A percentile compares a stretch with the other conserved stretches of the same genome.
These are phyloP conservation scores for Microtus richardsoni DNA, from an alignment of 2,113 vertebrate genomes.

Conservation along the genomic window DNA sequence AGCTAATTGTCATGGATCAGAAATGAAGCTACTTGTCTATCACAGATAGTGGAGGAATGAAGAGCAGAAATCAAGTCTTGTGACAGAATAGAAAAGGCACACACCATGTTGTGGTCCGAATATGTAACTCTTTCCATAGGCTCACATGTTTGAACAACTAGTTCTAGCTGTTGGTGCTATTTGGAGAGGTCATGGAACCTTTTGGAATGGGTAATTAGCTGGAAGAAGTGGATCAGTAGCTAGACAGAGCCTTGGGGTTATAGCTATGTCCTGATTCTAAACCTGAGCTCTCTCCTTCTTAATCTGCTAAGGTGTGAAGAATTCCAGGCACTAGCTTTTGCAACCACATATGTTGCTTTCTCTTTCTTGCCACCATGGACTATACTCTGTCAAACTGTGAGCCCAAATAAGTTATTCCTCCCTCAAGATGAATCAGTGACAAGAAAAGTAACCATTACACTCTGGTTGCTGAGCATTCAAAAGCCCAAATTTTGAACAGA, in stretches of 20 bases:
- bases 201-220: not conserved
- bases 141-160: not conserved
- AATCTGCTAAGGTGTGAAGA: not conserved
- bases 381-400: not conserved
- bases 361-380: not conserved
- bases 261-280: not conserved
- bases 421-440: not conserved
- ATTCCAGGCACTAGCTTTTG: not conserved
- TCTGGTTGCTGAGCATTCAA: not conserved
- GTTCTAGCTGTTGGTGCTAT: not conserved
- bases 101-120: not conserved
- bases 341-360: not conserved
- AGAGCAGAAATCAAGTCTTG: not conserved
- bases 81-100: not conserved
- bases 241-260: no score
- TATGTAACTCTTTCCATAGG: not conserved
- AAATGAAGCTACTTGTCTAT: not conserved
- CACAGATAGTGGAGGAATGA: not conserved
- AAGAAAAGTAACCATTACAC: no score
- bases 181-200: not conserved
- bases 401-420: not conserved
- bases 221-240: no score
- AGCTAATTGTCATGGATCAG: not conserved
- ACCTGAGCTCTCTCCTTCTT: not conserved
- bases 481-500: slow-evolving; percentile 9